Percentiles rank a stretch among this genome's conserved stretches.
Conservation (phyloP, 2,113 vertebrate species). For the Beaufortia kweichowensis region DNA sequence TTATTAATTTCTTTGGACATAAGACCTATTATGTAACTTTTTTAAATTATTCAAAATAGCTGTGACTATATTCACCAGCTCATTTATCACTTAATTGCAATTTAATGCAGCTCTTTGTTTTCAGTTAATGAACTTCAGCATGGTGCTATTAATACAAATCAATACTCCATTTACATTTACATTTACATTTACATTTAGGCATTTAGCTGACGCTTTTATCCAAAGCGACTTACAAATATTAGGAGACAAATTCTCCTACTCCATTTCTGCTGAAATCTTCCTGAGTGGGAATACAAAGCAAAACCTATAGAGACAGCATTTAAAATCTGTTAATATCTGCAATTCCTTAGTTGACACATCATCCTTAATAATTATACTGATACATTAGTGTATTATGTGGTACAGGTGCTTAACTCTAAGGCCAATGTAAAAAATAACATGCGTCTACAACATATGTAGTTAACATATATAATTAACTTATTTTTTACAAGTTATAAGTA, state of each 20-base stretch:
- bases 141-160: conserved; percentile 51
- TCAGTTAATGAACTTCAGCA: conserved; percentile 31
- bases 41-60: conserved; percentile 6
- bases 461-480: too few species aligned
- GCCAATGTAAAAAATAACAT: background rate
- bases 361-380: background rate
- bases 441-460: too few species aligned
- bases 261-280: conserved; percentile 42
- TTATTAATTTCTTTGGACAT: background rate
- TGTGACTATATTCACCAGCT: conserved; percentile 5
- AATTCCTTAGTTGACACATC: conserved; percentile 18
- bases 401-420: too few species aligned
- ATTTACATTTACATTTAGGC: too few species aligned
- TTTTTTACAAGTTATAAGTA: too few species aligned
- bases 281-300: conserved; percentile 7
- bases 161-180: conserved; percentile 47
- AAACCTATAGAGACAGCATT: background rate
- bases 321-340: conserved; percentile 18
- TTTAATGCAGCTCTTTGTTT: conserved; percentile 26
- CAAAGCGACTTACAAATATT: too few species aligned
- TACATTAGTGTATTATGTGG: conserved; percentile 1
- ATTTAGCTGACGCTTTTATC: too few species aligned
- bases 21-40: background rate
- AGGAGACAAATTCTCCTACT: too few species aligned
- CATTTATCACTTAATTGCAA: conserved; percentile 33